A percentile compares a stretch with the other conserved stretches of the same genome.
phyloP scores from a whole-genome alignment of 1,140 invertebrate genomes.

The Papilio dardanus region DNA sequence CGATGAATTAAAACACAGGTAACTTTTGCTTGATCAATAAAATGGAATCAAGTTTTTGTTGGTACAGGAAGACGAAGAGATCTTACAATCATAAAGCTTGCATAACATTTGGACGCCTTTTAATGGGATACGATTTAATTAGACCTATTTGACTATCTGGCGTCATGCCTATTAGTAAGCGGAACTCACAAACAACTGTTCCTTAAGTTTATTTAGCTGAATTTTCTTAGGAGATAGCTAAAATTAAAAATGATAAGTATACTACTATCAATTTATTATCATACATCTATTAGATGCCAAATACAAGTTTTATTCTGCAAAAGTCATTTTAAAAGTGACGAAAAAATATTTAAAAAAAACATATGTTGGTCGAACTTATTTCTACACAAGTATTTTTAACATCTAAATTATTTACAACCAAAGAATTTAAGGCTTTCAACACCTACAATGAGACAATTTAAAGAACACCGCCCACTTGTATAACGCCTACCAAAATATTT shows the following conservation, averaged over 20 bases:
- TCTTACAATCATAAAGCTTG: not conserved
- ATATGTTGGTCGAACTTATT: not conserved
- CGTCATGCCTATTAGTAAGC: not conserved
- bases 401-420: not conserved
- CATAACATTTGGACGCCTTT: not conserved
- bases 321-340: not conserved
- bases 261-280: not conserved
- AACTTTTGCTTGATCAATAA: not conserved
- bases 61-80: too few relatives aligned
- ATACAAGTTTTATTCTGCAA: not conserved
- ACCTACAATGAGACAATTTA: slow-evolving; percentile 21
- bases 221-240: not conserved
- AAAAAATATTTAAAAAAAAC: not conserved
- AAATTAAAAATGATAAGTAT: not conserved
- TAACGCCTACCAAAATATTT: slow-evolving; percentile 17
- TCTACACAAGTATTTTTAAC: not conserved
- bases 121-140: slow-evolving; percentile 2
- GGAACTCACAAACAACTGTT: not conserved
- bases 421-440: not conserved
- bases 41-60: not conserved
- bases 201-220: not conserved
- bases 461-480: not conserved
- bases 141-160: not conserved
- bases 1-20: not conserved
- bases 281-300: too few relatives aligned